Evolutionary conservation across 2,797 vertebrate species (phyloP), one percentile per base, ranked within the genome.

Genomic region (Benthosema pterotum): DNA sequence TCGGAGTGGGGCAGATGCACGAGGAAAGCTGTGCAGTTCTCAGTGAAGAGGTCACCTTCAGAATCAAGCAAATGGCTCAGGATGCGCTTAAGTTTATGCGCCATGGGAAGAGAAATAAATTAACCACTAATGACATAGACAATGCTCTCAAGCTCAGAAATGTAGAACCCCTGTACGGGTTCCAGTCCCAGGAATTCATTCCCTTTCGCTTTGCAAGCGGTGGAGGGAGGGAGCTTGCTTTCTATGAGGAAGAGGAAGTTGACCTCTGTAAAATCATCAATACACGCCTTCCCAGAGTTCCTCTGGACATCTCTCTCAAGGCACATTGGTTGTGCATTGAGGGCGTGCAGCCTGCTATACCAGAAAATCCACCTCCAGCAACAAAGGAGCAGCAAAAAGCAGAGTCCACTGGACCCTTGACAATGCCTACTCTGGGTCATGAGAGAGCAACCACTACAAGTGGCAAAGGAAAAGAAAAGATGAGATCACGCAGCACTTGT

Each of bases 291-390:
- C 95, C 95, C 53, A 92, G 95, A 50, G 96, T 96, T 42, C 95
- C 96, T 19, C 88, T 97, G 66, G 96, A 98, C 3, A 95, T 96
- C 53, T 96, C 95, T 17, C 93, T 97, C 18, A 97, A 98, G 91
- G 96, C 96, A 66, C 96, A 98, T 62, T 98, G 96, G 96, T 90
- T 98, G 88, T 97, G 96, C 77, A 98, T 98, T 16, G 96, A 98
- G 68, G 96, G 96, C 7, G 91, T 95, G 57, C 95, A 97, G 85
- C 96, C 96, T 0, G 77, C 96, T 51, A 97, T 98, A 67, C 96
- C 95, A 15, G 96, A 98, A 83, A 98, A 98, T 62, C 96, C 96
- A 6, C 96, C 96, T 0, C 96, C 96, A 87, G 96, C 94, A 53
- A 87, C 96, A 53, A 98, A 96, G 88, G 96, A 98, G 72, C 96